Evolutionary conservation across 2,888 invertebrate species (phyloP).

Genomic region (Lasioglossum marginatum): DNA sequence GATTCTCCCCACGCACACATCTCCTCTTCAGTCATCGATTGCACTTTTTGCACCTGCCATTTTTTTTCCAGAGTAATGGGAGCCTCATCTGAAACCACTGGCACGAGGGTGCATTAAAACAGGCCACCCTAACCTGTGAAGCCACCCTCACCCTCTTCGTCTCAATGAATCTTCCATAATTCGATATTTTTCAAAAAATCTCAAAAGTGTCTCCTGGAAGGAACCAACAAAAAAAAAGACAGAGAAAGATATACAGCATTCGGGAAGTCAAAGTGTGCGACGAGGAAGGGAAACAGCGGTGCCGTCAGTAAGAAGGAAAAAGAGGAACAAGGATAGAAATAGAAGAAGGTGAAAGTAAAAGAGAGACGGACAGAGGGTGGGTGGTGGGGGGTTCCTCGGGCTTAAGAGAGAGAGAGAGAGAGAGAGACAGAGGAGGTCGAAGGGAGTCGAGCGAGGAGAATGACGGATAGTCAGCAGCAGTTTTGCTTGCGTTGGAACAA

Average conservation of each 20-base stretch:
- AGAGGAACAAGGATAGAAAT: conserved; percentile 48
- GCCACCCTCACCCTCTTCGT: conserved; percentile 61
- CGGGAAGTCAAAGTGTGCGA: conserved; percentile 49
- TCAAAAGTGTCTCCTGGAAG: conserved; percentile 52
- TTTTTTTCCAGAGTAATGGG: conserved; percentile 81
- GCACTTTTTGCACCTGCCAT: conserved; percentile 84
- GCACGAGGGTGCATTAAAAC: conserved; percentile 61
- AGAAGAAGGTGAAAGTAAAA: conserved; percentile 57
- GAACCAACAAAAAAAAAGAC: conserved; percentile 22
- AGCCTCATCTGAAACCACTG: conserved; percentile 55
- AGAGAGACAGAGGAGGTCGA: conserved; percentile 64
- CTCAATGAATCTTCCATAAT: conserved; percentile 57
- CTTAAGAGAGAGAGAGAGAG: conserved; percentile 41
- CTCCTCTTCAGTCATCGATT: conserved; percentile 85
- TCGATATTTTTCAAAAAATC: conserved; percentile 52
- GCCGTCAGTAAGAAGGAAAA: conserved; percentile 58
- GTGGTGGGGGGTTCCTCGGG: conserved; percentile 56
- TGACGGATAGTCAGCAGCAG: conserved; percentile 89
- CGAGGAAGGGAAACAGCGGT: conserved; percentile 49
- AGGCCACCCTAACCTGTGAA: conserved; percentile 53
- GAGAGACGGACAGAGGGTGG: conserved; percentile 57
- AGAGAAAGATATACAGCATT: conserved; percentile 39
- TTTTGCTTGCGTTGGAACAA: conserved; percentile 96
- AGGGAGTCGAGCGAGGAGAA: conserved; percentile 81
- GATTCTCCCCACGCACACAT: conserved; percentile 85